These are phyloP conservation scores for Pseudococcus jackbeardsleyi DNA, from an alignment of 2,888 invertebrate genomes.

Conservation along the genomic window DNA sequence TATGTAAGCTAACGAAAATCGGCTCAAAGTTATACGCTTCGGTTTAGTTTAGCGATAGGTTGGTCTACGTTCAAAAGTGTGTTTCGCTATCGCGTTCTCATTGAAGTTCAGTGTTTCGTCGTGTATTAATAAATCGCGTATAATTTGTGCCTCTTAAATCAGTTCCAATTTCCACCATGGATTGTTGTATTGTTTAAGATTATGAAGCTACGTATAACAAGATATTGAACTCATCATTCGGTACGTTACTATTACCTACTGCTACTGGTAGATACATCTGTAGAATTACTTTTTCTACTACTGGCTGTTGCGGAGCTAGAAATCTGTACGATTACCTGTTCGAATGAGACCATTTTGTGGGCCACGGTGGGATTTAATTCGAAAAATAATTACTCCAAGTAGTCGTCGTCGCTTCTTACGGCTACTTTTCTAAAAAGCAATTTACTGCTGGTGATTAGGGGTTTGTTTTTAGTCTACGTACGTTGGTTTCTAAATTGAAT, in stretches of 20 bases:
- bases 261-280: not conserved
- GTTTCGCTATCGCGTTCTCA: not conserved
- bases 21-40: not conserved
- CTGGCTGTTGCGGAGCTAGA: not conserved
- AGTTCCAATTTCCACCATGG: not conserved
- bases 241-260: not conserved
- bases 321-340: not conserved
- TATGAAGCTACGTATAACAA: not conserved
- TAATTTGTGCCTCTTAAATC: not conserved
- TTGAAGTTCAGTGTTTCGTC: not conserved
- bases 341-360: not conserved
- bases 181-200: not conserved
- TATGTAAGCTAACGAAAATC: not conserved
- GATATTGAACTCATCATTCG: not conserved
- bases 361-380: not conserved
- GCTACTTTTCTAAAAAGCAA: slow-evolving; percentile 3
- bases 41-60: not conserved
- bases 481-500: not conserved
- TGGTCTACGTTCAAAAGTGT: not conserved
- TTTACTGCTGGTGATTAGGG: not conserved
- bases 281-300: not conserved
- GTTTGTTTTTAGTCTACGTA: not conserved
- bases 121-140: not conserved
- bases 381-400: not conserved
- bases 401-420: not conserved